phyloP scores from a whole-genome alignment of 1,140 invertebrate species.

The Drosophila kikkawai region DNA sequence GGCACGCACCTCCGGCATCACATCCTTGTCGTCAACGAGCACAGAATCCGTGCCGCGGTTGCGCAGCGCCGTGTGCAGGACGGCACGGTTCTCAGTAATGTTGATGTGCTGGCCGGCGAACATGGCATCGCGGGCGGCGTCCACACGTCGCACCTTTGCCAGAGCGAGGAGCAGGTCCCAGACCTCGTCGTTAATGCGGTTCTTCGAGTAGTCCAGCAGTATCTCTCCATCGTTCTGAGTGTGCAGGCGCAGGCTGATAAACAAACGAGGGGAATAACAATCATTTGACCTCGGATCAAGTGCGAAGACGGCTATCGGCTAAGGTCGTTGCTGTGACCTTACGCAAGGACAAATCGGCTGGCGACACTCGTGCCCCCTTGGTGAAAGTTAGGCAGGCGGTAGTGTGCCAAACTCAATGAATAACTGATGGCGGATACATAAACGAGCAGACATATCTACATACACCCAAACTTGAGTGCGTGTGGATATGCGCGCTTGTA shows the following conservation, averaged over 20 bases:
- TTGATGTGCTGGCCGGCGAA: conserved; percentile 98
- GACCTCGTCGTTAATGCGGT: conserved; percentile 93
- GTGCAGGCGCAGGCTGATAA: conserved; percentile 88
- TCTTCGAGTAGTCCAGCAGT: conserved; percentile 98
- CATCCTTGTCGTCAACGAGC: conserved; percentile 95
- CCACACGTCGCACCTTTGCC: conserved; percentile 93
- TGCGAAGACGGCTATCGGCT: conserved; percentile 18
- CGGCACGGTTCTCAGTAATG: conserved; percentile 98
- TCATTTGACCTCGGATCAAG: conserved; percentile 66
- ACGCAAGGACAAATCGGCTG: conserved; percentile 68
- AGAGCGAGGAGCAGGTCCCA: conserved; percentile 92
- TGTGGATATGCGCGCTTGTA: conserved; percentile 20
- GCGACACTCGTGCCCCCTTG: conserved; percentile 33
- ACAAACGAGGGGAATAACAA: conserved; percentile 35
- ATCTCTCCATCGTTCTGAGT: conserved; percentile 95
- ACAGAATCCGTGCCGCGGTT: conserved; percentile 93
- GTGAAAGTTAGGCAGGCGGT: conserved; percentile 39
- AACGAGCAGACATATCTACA: conserved; percentile 19
- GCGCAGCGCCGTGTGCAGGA: conserved; percentile 97
- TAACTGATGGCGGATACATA: conserved; percentile 40
- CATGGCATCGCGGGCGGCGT: conserved; percentile 95
- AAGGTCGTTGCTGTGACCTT: conserved; percentile 71
- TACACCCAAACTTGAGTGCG: conserved; percentile 7
- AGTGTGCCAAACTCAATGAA: conserved; percentile 16
- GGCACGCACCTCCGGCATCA: conserved; percentile 96